phyloP scores from a whole-genome alignment of 2,797 vertebrate species.

The Echiichthys vipera region DNA sequence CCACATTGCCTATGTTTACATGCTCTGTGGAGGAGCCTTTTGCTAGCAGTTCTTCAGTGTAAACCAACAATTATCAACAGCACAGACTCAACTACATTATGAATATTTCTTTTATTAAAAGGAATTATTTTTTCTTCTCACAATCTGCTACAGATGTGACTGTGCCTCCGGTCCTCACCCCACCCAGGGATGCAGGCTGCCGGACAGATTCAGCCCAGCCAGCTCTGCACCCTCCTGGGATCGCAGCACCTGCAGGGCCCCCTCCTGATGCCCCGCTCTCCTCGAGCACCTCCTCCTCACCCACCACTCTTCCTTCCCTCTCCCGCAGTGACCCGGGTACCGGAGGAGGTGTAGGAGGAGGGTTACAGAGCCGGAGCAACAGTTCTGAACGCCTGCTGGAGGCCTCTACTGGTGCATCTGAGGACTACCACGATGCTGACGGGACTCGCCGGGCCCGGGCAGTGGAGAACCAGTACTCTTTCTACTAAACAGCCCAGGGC shows the following conservation, averaged over 20 bases:
- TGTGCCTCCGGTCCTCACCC: slow-evolving; percentile 71
- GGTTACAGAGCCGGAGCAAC: slow-evolving; percentile 89
- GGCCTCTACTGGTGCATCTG: slow-evolving; percentile 77
- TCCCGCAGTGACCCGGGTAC: slow-evolving; percentile 86
- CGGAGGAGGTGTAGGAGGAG: slow-evolving; percentile 77
- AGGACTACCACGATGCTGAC: slow-evolving; percentile 92
- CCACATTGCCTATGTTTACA: slow-evolving; percentile 61
- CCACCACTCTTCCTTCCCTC: slow-evolving; percentile 82
- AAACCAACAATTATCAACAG: slow-evolving; percentile 18
- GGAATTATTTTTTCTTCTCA: slow-evolving; percentile 17
- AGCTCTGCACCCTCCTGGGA: slow-evolving; percentile 86
- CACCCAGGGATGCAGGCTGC: slow-evolving; percentile 83
- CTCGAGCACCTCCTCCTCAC: slow-evolving; percentile 85
- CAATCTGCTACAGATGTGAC: slow-evolving; percentile 79
- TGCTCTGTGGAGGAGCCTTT: slow-evolving; percentile 56
- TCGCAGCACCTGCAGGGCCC: slow-evolving; percentile 69
- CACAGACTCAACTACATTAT: slow-evolving; percentile 21
- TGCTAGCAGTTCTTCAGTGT: not conserved
- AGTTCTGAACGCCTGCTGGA: slow-evolving; percentile 92
- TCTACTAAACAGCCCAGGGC: slow-evolving; percentile 87
- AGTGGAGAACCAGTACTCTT: slow-evolving; percentile 98
- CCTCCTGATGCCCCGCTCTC: slow-evolving; percentile 80
- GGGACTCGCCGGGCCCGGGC: slow-evolving; percentile 90
- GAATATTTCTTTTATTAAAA: slow-evolving; percentile 18
- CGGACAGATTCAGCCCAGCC: slow-evolving; percentile 84